Percentiles rank a stretch among this genome's conserved stretches.
Conservation (phyloP, 2,888 invertebrate species). For the Rhogogaster chlorosoma region DNA sequence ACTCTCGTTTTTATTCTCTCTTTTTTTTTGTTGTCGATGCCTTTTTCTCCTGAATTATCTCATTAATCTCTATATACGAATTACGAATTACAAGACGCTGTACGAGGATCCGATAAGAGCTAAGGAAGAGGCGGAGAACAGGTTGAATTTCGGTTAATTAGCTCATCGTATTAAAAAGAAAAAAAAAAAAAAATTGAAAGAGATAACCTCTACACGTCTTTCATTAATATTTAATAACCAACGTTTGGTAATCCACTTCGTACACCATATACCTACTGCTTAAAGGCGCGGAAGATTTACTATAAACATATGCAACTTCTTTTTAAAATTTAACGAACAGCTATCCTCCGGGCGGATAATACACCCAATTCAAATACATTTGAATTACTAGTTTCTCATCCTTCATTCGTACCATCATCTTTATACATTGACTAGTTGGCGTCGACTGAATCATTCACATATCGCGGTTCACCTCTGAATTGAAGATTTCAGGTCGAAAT, state of each 20-base stretch:
- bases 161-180: not conserved
- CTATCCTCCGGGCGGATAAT: not conserved
- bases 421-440: too few species aligned
- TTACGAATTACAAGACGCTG: not conserved
- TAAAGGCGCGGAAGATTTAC: not conserved
- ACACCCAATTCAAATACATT: not conserved
- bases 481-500: not conserved
- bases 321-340: not conserved
- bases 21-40: not conserved
- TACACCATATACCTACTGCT: not conserved
- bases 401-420: too few species aligned
- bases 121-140: not conserved
- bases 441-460: too few species aligned
- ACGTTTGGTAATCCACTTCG: not conserved
- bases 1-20: not conserved
- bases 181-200: not conserved
- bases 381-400: too few species aligned
- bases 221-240: not conserved
- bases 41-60: not conserved
- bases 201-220: not conserved
- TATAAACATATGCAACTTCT: not conserved
- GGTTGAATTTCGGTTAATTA: slow-evolving; percentile 39
- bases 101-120: slow-evolving; percentile 2
- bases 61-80: not conserved
- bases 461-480: too few species aligned